These are phyloP conservation scores for Nerophis ophidion DNA, from an alignment of 2,113 vertebrate species.

Conservation along the genomic window DNA sequence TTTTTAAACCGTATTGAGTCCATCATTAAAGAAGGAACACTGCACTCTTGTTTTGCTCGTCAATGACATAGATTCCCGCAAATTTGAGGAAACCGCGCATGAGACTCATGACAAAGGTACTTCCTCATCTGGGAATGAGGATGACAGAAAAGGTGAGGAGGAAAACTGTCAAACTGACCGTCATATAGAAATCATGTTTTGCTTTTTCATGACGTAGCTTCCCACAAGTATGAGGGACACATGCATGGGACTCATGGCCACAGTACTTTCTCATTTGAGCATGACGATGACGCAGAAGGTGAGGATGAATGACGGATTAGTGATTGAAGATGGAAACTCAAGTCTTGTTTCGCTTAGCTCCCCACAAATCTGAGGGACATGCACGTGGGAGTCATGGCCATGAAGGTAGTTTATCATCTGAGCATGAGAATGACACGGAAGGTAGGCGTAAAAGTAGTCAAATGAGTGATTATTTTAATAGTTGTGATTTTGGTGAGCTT, in stretches of 20 bases:
- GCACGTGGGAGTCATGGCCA: not conserved
- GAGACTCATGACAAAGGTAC: not conserved
- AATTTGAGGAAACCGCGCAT: not conserved
- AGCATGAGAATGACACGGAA: conserved; percentile 2
- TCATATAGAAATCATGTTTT: not conserved
- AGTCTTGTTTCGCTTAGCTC: conserved; percentile 1
- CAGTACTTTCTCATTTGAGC: conserved; percentile 11
- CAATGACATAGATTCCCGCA: conserved; percentile 1
- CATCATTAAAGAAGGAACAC: not conserved
- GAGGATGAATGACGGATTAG: too few species aligned
- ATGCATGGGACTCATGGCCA: conserved; percentile 5
- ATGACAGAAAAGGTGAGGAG: not conserved
- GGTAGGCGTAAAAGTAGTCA: too few species aligned
- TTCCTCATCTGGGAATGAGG: not conserved
- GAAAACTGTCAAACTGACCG: not conserved
- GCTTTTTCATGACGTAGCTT: conserved; percentile 4
- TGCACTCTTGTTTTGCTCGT: too few species aligned
- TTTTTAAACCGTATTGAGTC: not conserved
- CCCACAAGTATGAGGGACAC: conserved; percentile 12
- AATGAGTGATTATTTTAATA: conserved; percentile 3
- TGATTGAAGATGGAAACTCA: too few species aligned
- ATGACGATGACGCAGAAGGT: not conserved
- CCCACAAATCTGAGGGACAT: conserved; percentile 3
- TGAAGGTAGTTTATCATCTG: not conserved
- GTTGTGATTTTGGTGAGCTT: not conserved